Percentiles rank a stretch among this genome's conserved stretches.
These are phyloP conservation scores for Drosophila prolongata DNA, from an alignment of 2,888 invertebrate genomes.

Conservation along the genomic window DNA sequence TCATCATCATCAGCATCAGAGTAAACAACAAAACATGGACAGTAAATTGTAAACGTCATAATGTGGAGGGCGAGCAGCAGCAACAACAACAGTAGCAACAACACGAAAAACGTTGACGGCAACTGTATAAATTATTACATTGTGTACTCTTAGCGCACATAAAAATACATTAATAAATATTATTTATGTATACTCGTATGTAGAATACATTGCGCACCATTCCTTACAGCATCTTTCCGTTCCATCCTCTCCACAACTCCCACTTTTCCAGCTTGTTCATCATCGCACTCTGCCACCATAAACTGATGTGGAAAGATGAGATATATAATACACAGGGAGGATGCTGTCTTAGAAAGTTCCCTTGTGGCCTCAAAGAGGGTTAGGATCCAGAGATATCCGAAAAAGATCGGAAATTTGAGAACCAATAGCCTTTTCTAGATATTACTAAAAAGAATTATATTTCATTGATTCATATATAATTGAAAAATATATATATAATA, in stretches of 20 bases:
- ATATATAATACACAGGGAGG: constrained; percentile 58
- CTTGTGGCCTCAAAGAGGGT: not conserved
- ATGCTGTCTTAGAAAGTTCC: not conserved
- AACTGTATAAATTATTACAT: constrained; percentile 80
- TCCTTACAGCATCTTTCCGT: constrained; percentile 7
- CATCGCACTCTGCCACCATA: constrained; percentile 38
- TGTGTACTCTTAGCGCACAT: constrained; percentile 81
- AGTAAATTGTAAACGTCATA: constrained; percentile 80
- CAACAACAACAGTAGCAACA: constrained; percentile 34
- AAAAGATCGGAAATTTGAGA: not conserved
- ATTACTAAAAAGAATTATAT: not conserved
- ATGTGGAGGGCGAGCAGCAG: constrained; percentile 54
- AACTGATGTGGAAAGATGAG: constrained; percentile 59
- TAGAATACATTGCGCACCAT: constrained; percentile 54
- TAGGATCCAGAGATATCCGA: not conserved
- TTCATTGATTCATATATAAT: too few relatives aligned
- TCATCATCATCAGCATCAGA: constrained; percentile 63
- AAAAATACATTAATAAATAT: constrained; percentile 82
- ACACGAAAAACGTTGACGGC: constrained; percentile 59
- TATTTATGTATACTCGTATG: constrained; percentile 75
- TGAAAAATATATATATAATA: too few relatives aligned
- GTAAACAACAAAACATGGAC: constrained; percentile 77
- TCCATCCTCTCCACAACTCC: constrained; percentile 1
- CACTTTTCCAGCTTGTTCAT: constrained; percentile 24
- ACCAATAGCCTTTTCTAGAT: not conserved